Evolutionary conservation across 2,888 invertebrate genomes (phyloP), one percentile per base, ranked within the genome.

Genomic region (Aethes cnicana): DNA sequence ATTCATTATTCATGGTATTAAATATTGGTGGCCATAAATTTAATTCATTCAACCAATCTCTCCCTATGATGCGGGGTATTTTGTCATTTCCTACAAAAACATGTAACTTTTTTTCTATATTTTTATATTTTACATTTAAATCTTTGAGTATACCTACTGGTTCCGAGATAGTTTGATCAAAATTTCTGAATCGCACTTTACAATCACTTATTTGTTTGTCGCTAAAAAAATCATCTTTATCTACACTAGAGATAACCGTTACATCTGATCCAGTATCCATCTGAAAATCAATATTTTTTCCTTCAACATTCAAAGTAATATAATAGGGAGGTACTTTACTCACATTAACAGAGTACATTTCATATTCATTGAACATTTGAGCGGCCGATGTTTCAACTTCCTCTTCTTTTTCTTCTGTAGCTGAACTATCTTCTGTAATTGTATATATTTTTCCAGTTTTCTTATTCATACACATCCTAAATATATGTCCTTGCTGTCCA

Each of bases 161-260:
- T 16, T 16, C 8, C 8, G 32, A 32, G 7, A 32, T 3, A 8
- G 8, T 32, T 16, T 32, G 16, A 16, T 32, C 32, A 16, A 32
- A 32, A n/a, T 20, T 20, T 20, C 5, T 20, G 5, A 20, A 20
- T 3, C 3, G 6, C 3, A 39, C 18, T 18, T 50, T 43, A 20
- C 35, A 35, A 20, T 36, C 16, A 1, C 4, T 14, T 18, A 42
- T 42, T 5, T 12, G 7, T 30, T 20, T 33, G n/a, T n/a, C 8
- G 6, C 17, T 25, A 4, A 42, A 43, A 5, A 35, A 37, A 18
- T 21, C 12, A 7, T 32, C 23, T 43, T 36, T 37, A 43, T 47
- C 30, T 26, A 3, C 9, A 3, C 4, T n/a, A 6, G 26, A n/a
- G 3, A 26, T 26, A 26, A 26, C 26, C 3, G 26, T 26, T n/a